A percentile compares a stretch with the other conserved stretches of the same genome.
Evolutionary conservation across 2,888 invertebrate genomes (phyloP).

Genomic region (Nephrotoma guestfalica): DNA sequence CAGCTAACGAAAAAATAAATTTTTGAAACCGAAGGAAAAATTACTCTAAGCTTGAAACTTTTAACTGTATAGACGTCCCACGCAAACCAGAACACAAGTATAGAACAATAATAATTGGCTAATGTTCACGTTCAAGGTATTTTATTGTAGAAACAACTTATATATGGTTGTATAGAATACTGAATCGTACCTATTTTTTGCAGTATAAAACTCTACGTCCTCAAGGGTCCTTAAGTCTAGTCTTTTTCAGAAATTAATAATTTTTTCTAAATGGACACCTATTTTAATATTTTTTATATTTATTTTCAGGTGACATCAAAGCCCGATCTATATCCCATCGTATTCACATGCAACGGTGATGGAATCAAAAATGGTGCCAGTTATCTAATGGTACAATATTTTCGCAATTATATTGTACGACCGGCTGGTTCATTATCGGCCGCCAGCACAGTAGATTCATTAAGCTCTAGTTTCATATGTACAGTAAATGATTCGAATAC

Average conservation of each 20-base stretch:
- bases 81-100: no score
- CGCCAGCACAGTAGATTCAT: slow-evolving; percentile 72
- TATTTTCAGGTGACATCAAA: slow-evolving; percentile 60
- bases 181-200: no score
- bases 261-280: neutral
- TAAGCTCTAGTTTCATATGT: slow-evolving; percentile 77
- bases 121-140: no score
- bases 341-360: slow-evolving; percentile 63
- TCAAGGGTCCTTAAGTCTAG: no score
- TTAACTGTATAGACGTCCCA: no score
- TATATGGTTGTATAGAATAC: no score
- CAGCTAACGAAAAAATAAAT: no score
- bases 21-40: no score
- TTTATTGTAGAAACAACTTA: no score
- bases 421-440: slow-evolving; percentile 67
- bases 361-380: slow-evolving; percentile 51
- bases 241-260: neutral
- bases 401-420: slow-evolving; percentile 61
- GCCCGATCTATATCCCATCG: slow-evolving; percentile 71
- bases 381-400: slow-evolving; percentile 73
- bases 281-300: neutral
- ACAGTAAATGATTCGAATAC: slow-evolving; percentile 77
- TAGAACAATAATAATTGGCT: no score
- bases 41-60: no score
- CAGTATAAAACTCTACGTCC: no score